Conservation (phyloP, 1,140 invertebrate genomes). For the Papilio dardanus region DNA sequence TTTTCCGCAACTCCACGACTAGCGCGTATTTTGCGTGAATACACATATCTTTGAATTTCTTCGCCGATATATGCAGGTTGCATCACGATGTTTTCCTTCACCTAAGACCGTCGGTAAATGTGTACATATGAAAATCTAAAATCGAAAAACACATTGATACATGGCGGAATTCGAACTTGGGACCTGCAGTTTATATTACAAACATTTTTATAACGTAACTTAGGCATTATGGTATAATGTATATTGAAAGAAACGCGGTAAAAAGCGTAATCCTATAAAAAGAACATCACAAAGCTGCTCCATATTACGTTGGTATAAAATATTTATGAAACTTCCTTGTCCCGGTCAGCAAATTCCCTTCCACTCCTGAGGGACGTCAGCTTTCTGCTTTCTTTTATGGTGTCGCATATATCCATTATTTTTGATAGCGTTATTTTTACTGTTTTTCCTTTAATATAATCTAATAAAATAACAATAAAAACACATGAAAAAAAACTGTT, state of each 20-base stretch:
- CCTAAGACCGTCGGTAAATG: too few species aligned
- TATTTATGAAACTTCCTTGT: conserved; percentile 49
- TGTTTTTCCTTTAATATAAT: neutral
- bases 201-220: too few species aligned
- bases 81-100: too few species aligned
- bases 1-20: too few species aligned
- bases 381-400: conserved; percentile 48
- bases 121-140: too few species aligned
- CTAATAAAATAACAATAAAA: neutral
- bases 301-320: conserved; percentile 45
- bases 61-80: too few species aligned
- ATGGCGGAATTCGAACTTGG: too few species aligned
- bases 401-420: conserved; percentile 43
- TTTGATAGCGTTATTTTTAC: conserved; percentile 11
- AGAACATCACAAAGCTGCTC: conserved; percentile 21
- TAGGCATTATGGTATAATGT: neutral
- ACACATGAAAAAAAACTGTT: too few species aligned
- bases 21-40: too few species aligned
- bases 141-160: too few species aligned
- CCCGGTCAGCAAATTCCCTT: conserved; percentile 40
- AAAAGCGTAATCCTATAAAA: conserved; percentile 12
- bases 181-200: too few species aligned
- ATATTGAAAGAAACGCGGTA: neutral
- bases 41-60: too few species aligned
- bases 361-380: conserved; percentile 37